Percentiles rank a stretch among this genome's conserved stretches.
phyloP scores from a whole-genome alignment of 1,140 invertebrate genomes.

The Leptinotarsa defecta region DNA sequence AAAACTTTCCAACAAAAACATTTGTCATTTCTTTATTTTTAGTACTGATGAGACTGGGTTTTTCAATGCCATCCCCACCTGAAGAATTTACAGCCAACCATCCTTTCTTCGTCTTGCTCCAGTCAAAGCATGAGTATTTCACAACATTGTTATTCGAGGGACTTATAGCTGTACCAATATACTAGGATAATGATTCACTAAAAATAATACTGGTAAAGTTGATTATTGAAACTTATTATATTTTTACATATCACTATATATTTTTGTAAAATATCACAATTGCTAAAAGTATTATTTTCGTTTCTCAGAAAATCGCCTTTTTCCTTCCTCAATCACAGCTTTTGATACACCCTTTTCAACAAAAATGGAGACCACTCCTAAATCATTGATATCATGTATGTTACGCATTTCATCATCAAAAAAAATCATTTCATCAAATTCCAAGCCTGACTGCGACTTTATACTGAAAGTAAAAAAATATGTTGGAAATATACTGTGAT shows the following conservation, averaged over 20 bases:
- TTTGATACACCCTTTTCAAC: conserved; percentile 62
- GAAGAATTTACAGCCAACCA: neutral
- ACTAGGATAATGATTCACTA: neutral
- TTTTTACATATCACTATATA: too few species aligned
- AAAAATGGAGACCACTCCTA: conserved; percentile 64
- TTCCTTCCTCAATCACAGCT: conserved; percentile 58
- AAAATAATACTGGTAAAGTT: too few species aligned
- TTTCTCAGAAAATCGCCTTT: conserved; percentile 43
- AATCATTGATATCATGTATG: conserved; percentile 61
- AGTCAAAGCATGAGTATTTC: neutral
- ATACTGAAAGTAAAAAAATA: conserved; percentile 60
- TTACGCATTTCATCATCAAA: conserved; percentile 72
- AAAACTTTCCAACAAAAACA: too few species aligned
- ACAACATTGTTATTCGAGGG: neutral
- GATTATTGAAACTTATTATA: too few species aligned
- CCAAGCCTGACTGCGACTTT: conserved; percentile 60
- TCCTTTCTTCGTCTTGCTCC: neutral
- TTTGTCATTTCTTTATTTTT: too few species aligned
- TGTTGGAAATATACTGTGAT: too few species aligned
- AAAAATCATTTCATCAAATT: conserved; percentile 72
- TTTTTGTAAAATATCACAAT: too few species aligned
- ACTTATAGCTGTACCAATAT: neutral
- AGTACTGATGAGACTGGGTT: too few species aligned
- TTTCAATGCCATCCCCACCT: neutral
- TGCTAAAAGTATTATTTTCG: neutral